Conservation (phyloP, 2,888 invertebrate genomes). For the Biston stratarius region DNA sequence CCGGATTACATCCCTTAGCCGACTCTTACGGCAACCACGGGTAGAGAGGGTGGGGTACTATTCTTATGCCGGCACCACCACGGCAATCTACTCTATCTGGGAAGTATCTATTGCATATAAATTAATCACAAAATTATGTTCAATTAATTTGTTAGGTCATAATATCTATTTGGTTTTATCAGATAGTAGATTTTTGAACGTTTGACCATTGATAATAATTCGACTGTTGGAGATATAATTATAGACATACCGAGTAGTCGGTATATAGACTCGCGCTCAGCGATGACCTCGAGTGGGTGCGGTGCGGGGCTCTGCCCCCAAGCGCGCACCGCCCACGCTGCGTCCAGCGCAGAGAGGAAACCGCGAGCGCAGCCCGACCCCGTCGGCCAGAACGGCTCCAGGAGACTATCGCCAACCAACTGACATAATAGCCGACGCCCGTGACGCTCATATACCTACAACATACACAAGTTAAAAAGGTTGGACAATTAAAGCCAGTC, state of each 20-base stretch:
- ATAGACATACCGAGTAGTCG: constrained; percentile 85
- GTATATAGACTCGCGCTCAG: constrained; percentile 98
- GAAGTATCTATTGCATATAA: too few species aligned
- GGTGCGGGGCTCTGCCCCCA: constrained; percentile 89
- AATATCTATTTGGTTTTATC: too few species aligned
- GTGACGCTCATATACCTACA: constrained; percentile 78
- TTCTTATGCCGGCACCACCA: too few species aligned
- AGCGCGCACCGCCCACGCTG: constrained; percentile 96
- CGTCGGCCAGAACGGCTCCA: constrained; percentile 99
- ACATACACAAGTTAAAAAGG: neutral
- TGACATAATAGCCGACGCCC: constrained; percentile 94
- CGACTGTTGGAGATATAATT: neutral
- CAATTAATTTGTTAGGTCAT: too few species aligned
- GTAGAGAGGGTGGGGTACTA: too few species aligned
- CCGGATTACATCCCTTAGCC: too few species aligned
- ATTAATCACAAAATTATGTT: too few species aligned
- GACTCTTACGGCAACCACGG: too few species aligned
- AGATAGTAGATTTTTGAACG: too few species aligned
- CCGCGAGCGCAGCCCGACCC: constrained; percentile 99
- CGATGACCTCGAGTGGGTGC: constrained; percentile 94
- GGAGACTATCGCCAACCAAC: constrained; percentile 97
- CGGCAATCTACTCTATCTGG: too few species aligned
- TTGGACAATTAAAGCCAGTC: too few species aligned
- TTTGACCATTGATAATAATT: too few species aligned
- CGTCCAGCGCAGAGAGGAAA: constrained; percentile 97